Conservation (phyloP, 2,797 vertebrate species). For the Leptatherina wallacei region DNA sequence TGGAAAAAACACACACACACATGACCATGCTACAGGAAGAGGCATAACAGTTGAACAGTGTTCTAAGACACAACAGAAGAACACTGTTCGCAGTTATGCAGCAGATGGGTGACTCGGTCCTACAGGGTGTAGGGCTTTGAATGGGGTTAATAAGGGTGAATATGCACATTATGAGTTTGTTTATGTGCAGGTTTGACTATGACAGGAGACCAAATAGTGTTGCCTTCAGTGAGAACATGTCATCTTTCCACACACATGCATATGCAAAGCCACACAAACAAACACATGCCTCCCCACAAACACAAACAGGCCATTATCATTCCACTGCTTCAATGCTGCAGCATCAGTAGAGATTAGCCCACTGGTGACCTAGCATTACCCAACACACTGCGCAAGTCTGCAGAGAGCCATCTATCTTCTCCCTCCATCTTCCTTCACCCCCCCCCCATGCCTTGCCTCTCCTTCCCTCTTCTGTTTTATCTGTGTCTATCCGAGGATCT, state of each 20-base stretch:
- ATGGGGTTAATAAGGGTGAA: conserved; percentile 8
- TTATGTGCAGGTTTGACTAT: conserved; percentile 6
- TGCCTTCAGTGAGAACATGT: conserved; percentile 34
- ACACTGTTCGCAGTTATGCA: conserved; percentile 53
- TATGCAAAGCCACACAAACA: conserved; percentile 60
- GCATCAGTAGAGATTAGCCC: conserved; percentile 70
- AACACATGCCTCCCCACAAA: conserved; percentile 41
- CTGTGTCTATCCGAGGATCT: conserved; percentile 41
- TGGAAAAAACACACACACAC: conserved; percentile 6
- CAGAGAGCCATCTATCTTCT: conserved; percentile 68
- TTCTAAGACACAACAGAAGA: conserved; percentile 65
- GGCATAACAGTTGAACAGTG: conserved; percentile 44
- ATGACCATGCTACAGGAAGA: conserved; percentile 30
- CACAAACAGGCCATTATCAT: conserved; percentile 75
- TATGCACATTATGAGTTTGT: conserved; percentile 20
- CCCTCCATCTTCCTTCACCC: conserved; percentile 48
- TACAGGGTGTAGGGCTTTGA: conserved; percentile 24
- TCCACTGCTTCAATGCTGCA: conserved; percentile 67
- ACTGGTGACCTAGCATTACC: conserved; percentile 71
- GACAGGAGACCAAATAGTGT: conserved; percentile 21
- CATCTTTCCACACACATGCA: conserved; percentile 40
- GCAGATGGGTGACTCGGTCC: conserved; percentile 56
- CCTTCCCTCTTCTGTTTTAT: conserved; percentile 38
- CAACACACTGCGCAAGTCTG: conserved; percentile 72
- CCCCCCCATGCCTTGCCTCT: conserved; percentile 7